Evolutionary conservation across 2,797 vertebrate species (phyloP), one percentile per base, ranked within the genome.

Genomic region (Numenius phaeopus): DNA sequence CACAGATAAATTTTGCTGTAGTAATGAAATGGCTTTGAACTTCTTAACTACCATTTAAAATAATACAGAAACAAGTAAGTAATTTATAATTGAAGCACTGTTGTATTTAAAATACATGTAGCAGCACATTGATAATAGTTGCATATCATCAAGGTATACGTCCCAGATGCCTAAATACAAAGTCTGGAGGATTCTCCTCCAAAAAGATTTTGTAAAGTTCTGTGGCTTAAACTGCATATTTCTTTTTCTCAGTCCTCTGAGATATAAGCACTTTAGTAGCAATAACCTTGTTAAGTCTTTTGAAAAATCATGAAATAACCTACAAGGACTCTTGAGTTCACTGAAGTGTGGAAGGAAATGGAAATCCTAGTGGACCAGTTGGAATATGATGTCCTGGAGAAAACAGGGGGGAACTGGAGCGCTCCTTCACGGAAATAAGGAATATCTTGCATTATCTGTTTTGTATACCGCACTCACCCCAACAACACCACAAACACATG

Each of bases 1-100:
- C 67, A 69, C 47, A 94, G 85, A 83, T 96, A 95, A 95, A 80
- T 69, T 87, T 80, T n/a, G 70, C 82, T 90, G 17, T 37, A 80
- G 37, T 93, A 97, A 96, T 89, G 72, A 92, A 97, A 90, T 93
- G 24, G n/a, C n/a, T 34, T 79, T 95, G 94, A 97, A 92, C 46
- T 96, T 80, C 87, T 90, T 92, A 94, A 89, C 61, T 89, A n/a
- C 77, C 55, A 85, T 69, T 77, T 85, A 30, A 96, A 94, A 85
- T 67, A 88, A 82, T 64, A 66, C 26, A 76, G 64, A 94, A 94
- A 47, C 0, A 37, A 73, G 57, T 55, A 87, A 92, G 39, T 47
- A 90, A 69, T 92, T 87, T 71, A 58, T 77, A 90, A 76, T 13
- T 83, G 50, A 79, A 76, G 27, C 10, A 14, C 49, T 83, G 46